Evolutionary conservation across 1,140 invertebrate genomes (phyloP).

Genomic region (Aphelenchoides fujianensis): DNA sequence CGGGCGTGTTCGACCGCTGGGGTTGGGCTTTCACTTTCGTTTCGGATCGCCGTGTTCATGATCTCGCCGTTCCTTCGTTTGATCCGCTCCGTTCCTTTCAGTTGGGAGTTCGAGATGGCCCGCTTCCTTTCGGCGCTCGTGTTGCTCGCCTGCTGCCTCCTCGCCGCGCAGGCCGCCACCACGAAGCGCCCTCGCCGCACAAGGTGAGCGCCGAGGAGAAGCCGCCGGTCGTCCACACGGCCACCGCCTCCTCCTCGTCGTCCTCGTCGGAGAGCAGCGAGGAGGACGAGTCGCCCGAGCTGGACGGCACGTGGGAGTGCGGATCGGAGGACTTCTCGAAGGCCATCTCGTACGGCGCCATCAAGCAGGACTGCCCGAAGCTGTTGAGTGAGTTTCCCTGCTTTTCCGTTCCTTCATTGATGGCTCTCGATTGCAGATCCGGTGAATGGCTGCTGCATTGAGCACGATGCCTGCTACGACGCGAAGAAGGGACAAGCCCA

Average conservation of each 20-base stretch:
- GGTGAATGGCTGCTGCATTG: slow-evolving; percentile 22
- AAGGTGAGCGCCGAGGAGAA: not conserved
- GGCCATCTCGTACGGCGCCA: not conserved
- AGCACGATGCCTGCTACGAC: slow-evolving; percentile 29
- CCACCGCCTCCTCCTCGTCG: not conserved
- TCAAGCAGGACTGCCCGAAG: slow-evolving; percentile 6
- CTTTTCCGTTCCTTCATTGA: not conserved
- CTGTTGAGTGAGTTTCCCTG: not conserved
- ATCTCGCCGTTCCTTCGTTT: too few species aligned
- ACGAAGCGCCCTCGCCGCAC: not conserved
- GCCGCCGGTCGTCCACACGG: not conserved
- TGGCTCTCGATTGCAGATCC: slow-evolving; percentile 1
- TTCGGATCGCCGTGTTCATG: too few species aligned
- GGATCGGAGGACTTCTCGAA: slow-evolving; percentile 7
- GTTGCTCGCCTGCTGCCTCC: not conserved
- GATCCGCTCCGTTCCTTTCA: too few species aligned
- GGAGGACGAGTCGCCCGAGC: not conserved
- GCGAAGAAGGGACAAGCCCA: slow-evolving; percentile 30
- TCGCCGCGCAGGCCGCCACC: not conserved
- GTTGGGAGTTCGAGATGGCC: not conserved
- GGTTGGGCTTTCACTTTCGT: too few species aligned
- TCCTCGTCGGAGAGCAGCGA: not conserved
- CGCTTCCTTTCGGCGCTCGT: not conserved
- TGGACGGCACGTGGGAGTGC: slow-evolving; percentile 4
- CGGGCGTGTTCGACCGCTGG: too few species aligned